Percentiles rank a stretch among this genome's conserved stretches.
These are phyloP conservation scores for Pristionchus pacificus DNA, from an alignment of 1,140 invertebrate genomes.

Conservation along the genomic window DNA sequence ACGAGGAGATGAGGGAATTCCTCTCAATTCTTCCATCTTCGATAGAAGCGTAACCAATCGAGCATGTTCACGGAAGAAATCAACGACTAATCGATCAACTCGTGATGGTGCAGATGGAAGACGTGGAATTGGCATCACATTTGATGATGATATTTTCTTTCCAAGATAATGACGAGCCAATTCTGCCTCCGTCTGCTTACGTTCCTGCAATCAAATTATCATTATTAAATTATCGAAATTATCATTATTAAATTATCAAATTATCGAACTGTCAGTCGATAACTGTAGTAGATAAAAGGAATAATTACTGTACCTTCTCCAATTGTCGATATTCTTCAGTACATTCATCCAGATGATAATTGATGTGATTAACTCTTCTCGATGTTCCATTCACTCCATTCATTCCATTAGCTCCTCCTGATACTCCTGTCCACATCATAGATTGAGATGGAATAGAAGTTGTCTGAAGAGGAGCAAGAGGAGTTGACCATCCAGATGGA, in stretches of 20 bases:
- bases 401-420: no score
- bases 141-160: constrained; percentile 74
- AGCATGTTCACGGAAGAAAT: constrained; percentile 76
- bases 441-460: no score
- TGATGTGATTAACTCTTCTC: no score
- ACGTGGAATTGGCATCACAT: constrained; percentile 75
- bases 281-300: no score
- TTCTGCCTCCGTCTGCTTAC: constrained; percentile 78
- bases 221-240: no score
- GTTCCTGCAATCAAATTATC: no score
- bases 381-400: no score
- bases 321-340: constrained; percentile 77
- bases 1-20: constrained; percentile 30
- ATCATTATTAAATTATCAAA: no score
- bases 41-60: constrained; percentile 60
- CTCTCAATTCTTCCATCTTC: constrained; percentile 54
- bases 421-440: neutral
- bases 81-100: constrained; percentile 76
- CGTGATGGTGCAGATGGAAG: constrained; percentile 75
- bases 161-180: constrained; percentile 75
- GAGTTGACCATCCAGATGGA: no score
- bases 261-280: no score
- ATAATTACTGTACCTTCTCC: no score
- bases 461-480: neutral
- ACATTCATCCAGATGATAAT: constrained; percentile 74